Evolutionary conservation across 2,888 invertebrate species (phyloP).

Genomic region (Kuschelorhynchus macadamiae): DNA sequence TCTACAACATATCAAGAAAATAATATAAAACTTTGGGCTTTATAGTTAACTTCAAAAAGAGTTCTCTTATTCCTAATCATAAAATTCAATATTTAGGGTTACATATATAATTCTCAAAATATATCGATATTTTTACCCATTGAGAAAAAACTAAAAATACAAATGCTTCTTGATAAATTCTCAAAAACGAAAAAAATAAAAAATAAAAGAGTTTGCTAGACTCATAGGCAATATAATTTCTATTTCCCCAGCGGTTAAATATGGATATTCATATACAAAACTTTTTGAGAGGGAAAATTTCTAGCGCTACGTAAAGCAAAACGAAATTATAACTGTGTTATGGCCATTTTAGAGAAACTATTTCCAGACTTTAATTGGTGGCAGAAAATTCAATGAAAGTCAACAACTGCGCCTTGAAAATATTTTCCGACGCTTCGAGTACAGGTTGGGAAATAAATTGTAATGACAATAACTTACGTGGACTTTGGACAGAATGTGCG

Average conservation of each 20-base stretch:
- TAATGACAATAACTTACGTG: background rate
- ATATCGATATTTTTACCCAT: slow-evolving; percentile 1
- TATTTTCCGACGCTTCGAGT: slow-evolving; percentile 16
- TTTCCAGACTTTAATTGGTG: slow-evolving; percentile 13
- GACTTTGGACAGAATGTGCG: background rate
- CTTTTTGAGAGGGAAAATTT: slow-evolving; percentile 8
- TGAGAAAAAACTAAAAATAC: slow-evolving; percentile 9
- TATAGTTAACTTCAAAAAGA: slow-evolving; percentile 22
- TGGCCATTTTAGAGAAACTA: background rate
- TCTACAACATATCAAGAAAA: background rate
- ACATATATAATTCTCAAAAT: slow-evolving; percentile 5
- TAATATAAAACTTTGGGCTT: background rate
- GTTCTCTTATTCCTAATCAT: slow-evolving; percentile 3
- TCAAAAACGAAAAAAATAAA: slow-evolving; percentile 1
- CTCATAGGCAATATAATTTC: slow-evolving; percentile 20
- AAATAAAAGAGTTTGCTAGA: slow-evolving; percentile 7
- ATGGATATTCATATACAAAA: slow-evolving; percentile 4
- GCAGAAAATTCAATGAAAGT: slow-evolving; percentile 4
- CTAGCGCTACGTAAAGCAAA: background rate
- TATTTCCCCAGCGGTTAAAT: slow-evolving; percentile 6
- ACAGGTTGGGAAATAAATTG: slow-evolving; percentile 13
- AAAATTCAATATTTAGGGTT: slow-evolving; percentile 21
- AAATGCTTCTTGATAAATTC: background rate
- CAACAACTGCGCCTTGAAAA: slow-evolving; percentile 4
- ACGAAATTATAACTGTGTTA: slow-evolving; percentile 2